Conservation (phyloP, 2,888 invertebrate species). For the Stegana nigrithorax region DNA sequence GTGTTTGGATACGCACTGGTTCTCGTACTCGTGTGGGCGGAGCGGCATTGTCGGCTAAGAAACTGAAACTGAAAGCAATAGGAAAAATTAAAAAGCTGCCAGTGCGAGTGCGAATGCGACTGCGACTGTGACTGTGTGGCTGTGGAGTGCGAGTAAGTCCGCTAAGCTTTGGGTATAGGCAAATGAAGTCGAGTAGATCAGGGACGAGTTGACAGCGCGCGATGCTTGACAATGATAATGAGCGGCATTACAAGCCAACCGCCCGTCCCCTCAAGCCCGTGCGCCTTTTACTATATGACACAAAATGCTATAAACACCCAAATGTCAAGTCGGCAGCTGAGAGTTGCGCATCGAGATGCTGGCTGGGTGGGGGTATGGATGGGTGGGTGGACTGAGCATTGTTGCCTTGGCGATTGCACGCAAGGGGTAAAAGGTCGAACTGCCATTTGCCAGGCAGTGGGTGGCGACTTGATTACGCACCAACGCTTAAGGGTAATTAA, state of each 20-base stretch:
- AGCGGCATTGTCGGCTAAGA: neutral
- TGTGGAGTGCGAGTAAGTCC: constrained; percentile 1
- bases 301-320: neutral
- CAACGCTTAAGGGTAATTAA: constrained; percentile 54
- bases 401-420: no score
- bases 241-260: constrained; percentile 29
- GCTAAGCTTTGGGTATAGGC: neutral
- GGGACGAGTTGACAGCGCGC: constrained; percentile 8
- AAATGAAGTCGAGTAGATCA: constrained; percentile 4
- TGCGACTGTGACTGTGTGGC: neutral
- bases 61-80: neutral
- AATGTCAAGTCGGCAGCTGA: neutral
- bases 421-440: no score
- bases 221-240: constrained; percentile 35
- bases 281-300: no score
- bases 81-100: no score
- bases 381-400: no score
- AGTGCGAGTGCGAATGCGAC: neutral
- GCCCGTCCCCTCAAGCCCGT: neutral
- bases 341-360: no score
- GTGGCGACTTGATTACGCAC: constrained; percentile 53
- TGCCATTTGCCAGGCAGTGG: neutral
- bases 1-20: neutral
- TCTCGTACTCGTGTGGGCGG: neutral
- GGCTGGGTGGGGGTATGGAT: no score